Base-by-base conservation (phyloP, 2,113 vertebrate species). In the Salminus brasiliensis region DNA sequence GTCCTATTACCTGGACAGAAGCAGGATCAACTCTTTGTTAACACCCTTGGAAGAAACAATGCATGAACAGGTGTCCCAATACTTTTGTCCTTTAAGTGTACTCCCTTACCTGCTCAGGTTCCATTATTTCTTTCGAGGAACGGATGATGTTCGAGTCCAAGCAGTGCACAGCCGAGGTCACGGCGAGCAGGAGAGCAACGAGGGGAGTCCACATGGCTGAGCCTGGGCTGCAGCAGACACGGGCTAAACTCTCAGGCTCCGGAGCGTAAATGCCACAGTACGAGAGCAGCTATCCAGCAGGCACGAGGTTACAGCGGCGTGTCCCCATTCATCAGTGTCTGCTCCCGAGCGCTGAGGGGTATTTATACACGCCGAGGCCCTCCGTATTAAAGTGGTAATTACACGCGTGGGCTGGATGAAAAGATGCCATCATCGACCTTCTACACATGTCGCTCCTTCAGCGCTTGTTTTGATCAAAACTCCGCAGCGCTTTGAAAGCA, bases 141-240 rank as follows among this genome's bases (percentile, higher is more conserved):
- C 87, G 80, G 84, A 93, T 93, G 77, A 83, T 89, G 85, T 93
- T 93, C 1, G 90, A 89, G 81, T 92, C 88, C 86, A 92, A 85
- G 21, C 63, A 66, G 29, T 32, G 25, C 29, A 74, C 59, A 9
- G n/a, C 59, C 39, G 86, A 76, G 63, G 41, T 41, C 57, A 85
- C 81, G 87, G 81, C 81, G 79, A 87, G 0, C 65, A 86, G 29
- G 70, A 87, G 87, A 81, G 59, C 10, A 77, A 87, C 13, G 81
- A 83, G 11, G 74, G 85, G 77, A 78, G 83, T 70, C 89, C 15
- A 53, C 86, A 78, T 32, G 68, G 75, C 82, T 83, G 86, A 53
- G 70, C 29, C 81, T 82, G 81, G 83, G 82, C 29, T 47, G 23
- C 30, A 36, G 18, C 2, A 23, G 43, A 2, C 15, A 3, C 29